phyloP scores from a whole-genome alignment of 2,888 invertebrate genomes.

The Cosmia pyralina region DNA sequence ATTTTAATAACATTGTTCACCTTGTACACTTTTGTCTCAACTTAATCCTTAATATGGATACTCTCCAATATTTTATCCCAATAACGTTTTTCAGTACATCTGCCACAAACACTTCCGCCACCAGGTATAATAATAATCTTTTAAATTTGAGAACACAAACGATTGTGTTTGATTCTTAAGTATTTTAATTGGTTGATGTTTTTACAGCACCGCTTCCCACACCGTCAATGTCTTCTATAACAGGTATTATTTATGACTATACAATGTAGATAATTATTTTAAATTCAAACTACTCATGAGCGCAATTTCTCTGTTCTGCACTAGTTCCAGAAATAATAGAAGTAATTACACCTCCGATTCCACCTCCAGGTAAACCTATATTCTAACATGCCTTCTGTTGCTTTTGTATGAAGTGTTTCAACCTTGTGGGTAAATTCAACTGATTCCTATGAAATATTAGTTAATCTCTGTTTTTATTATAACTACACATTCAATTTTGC shows the following conservation, averaged over 20 bases:
- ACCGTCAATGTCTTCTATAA: background rate
- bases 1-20: background rate
- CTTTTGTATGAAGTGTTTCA: too few species aligned
- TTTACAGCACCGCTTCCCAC: background rate
- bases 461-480: too few species aligned
- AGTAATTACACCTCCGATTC: background rate
- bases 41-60: too few species aligned
- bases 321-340: slow-evolving; percentile 4
- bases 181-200: background rate
- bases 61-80: background rate
- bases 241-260: background rate
- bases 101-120: background rate
- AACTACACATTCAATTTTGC: too few species aligned
- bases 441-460: too few species aligned
- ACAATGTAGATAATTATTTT: background rate
- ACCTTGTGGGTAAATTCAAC: too few species aligned
- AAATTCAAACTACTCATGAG: background rate
- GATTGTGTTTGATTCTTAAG: background rate
- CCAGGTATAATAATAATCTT: background rate
- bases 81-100: background rate
- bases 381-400: too few species aligned
- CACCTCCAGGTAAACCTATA: too few species aligned
- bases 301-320: background rate
- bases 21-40: background rate
- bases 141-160: background rate